Percentiles rank a stretch among this genome's conserved stretches.
phyloP scores from a whole-genome alignment of 2,797 vertebrate species.

The Phrynocephalus forsythii region DNA sequence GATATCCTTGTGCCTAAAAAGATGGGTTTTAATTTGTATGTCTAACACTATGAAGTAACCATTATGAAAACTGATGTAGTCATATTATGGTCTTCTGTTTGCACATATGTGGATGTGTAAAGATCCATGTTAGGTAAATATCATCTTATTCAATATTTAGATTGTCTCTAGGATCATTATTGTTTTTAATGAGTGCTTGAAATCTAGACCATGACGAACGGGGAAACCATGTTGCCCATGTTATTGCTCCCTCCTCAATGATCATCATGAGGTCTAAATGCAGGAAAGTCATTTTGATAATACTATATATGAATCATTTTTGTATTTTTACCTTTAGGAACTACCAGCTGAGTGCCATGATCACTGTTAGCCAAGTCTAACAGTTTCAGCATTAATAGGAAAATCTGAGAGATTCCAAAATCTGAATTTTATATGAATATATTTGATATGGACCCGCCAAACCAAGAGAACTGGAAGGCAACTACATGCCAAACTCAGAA shows the following conservation, averaged over 20 bases:
- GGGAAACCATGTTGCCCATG: neutral
- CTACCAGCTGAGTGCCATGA: neutral
- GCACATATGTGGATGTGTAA: neutral
- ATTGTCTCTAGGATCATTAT: too few relatives aligned
- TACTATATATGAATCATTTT: too few relatives aligned
- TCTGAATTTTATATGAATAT: too few relatives aligned
- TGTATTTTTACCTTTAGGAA: neutral
- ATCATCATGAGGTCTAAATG: too few relatives aligned
- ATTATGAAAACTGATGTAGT: too few relatives aligned
- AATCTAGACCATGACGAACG: neutral
- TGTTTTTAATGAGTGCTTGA: neutral
- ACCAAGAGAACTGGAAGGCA: too few relatives aligned
- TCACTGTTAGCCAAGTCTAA: neutral
- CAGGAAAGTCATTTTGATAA: too few relatives aligned
- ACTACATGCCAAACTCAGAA: too few relatives aligned
- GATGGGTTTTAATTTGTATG: neutral
- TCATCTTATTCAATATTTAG: too few relatives aligned
- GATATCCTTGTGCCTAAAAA: neutral
- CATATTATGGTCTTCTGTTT: neutral
- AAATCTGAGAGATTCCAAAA: too few relatives aligned
- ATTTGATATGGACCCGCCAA: too few relatives aligned
- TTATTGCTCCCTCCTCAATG: neutral
- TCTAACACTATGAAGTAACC: neutral
- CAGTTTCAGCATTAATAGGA: neutral
- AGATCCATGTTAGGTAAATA: too few relatives aligned